Evolutionary conservation across 2,797 vertebrate genomes (phyloP).

Genomic region (Periophthalmus magnuspinnatus): DNA sequence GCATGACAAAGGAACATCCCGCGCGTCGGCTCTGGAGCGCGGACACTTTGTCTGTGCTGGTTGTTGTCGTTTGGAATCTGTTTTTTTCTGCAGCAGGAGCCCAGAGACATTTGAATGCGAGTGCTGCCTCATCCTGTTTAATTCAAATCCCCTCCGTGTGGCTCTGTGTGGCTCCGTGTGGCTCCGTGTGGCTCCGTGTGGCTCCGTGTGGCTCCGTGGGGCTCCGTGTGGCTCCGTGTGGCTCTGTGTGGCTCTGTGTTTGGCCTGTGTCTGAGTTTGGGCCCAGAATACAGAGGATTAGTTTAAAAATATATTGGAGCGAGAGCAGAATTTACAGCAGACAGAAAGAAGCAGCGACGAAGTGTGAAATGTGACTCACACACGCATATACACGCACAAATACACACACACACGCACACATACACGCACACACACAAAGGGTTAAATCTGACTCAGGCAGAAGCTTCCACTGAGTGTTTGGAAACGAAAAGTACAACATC

Average conservation of each 20-base stretch:
- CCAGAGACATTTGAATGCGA: neutral
- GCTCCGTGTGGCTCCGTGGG: neutral
- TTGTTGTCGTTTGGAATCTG: constrained; percentile 7
- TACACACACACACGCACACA: too few species aligned
- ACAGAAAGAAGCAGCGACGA: neutral
- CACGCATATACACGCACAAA: too few species aligned
- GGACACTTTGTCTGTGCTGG: neutral
- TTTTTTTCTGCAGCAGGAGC: neutral
- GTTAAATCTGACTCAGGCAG: too few species aligned
- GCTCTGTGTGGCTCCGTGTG: neutral
- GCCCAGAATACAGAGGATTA: constrained; percentile 2
- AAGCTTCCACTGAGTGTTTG: too few species aligned
- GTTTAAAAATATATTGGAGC: constrained; percentile 7
- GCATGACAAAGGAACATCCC: constrained; percentile 4
- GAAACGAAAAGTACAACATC: too few species aligned
- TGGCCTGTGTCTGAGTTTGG: constrained; percentile 5
- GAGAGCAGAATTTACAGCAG: neutral
- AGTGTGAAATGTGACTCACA: too few species aligned
- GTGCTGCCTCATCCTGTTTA: constrained; percentile 10
- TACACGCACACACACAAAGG: too few species aligned
- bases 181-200: neutral
- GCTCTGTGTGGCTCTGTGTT: neutral
- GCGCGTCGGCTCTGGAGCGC: neutral
- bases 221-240: neutral
- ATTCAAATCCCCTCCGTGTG: constrained; percentile 9